These are phyloP conservation scores for Chalcis sispes DNA, from an alignment of 2,888 invertebrate genomes.

Conservation along the genomic window DNA sequence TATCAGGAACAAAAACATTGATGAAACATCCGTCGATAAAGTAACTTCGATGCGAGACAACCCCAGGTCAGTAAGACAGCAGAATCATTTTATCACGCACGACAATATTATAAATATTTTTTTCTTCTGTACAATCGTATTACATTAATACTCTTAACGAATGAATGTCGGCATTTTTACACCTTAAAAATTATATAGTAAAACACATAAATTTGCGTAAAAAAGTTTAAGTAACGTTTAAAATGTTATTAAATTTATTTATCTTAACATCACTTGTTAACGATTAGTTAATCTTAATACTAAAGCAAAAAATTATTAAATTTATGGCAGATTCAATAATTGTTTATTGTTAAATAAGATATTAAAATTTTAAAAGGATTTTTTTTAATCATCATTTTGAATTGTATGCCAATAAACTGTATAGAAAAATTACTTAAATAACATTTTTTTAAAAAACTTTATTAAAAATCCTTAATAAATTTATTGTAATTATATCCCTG, in stretches of 20 bases:
- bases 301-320: conserved; percentile 24
- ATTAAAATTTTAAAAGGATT: no score
- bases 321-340: conserved; percentile 25
- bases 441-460: no score
- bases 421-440: no score
- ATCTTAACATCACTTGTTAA: not conserved
- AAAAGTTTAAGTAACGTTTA: not conserved
- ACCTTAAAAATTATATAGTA: conserved; percentile 1
- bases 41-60: conserved; percentile 14
- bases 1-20: conserved; percentile 22
- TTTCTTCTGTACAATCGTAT: conserved; percentile 46
- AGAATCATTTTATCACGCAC: conserved; percentile 39
- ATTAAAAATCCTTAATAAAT: no score
- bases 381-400: no score
- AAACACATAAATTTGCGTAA: not conserved
- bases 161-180: not conserved
- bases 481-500: no score
- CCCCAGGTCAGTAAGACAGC: conserved; percentile 39
- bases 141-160: conserved; percentile 19
- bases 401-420: no score
- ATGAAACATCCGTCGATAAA: conserved; percentile 33
- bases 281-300: conserved; percentile 13
- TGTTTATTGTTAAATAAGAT: not conserved
- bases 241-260: conserved; percentile 2
- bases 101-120: conserved; percentile 54